Percentiles rank a stretch among this genome's conserved stretches.
These are phyloP conservation scores for Festucalex cinctus DNA, from an alignment of 2,113 vertebrate species.

Conservation along the genomic window DNA sequence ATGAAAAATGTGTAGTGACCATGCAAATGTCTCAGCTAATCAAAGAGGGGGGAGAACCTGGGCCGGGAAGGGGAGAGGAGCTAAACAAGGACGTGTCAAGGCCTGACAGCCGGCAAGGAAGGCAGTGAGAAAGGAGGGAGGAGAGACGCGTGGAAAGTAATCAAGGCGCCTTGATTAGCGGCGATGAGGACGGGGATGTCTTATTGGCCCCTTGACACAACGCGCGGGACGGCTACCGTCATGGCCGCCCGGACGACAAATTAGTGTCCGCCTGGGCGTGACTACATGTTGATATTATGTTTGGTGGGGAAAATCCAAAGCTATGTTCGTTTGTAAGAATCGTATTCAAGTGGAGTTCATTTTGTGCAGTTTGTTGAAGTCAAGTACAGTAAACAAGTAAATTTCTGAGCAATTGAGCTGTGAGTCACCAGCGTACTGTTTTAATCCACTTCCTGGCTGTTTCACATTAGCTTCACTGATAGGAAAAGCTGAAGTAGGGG, in stretches of 20 bases:
- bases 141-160: conserved; percentile 97
- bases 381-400: background rate
- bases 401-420: no score
- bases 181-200: conserved; percentile 84
- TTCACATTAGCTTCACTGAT: conserved; percentile 48
- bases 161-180: conserved; percentile 97
- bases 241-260: conserved; percentile 47
- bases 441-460: conserved; percentile 54
- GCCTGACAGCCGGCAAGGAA: conserved; percentile 74
- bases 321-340: conserved; percentile 14
- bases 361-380: background rate
- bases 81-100: conserved; percentile 99
- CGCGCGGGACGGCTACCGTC: conserved; percentile 57
- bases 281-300: conserved; percentile 52
- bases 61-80: conserved; percentile 83
- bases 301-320: conserved; percentile 21
- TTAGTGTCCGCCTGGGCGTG: conserved; percentile 44
- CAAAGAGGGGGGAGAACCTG: conserved; percentile 82
- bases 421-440: conserved; percentile 26
- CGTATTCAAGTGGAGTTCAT: background rate
- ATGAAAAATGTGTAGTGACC: conserved; percentile 99
- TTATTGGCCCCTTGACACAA: conserved; percentile 85
- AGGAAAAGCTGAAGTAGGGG: conserved; percentile 46
- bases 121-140: conserved; percentile 22
- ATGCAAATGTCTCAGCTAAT: conserved; percentile 99